Conservation (phyloP, 2,797 vertebrate genomes). For the Emydoidea blandingii region DNA sequence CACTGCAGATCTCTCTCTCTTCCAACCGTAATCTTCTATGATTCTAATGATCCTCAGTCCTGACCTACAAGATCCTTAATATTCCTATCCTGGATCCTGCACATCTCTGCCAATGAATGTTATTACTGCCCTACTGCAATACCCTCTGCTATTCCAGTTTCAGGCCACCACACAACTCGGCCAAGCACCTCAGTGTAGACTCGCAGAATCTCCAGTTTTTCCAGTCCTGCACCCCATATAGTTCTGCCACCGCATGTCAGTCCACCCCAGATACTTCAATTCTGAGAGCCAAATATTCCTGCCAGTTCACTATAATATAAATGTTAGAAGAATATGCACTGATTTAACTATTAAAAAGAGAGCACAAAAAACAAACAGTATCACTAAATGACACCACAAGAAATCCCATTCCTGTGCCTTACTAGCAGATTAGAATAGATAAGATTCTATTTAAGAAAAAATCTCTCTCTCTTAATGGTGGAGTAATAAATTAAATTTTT, state of each 20-base stretch:
- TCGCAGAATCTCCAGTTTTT: not conserved
- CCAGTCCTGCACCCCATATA: not conserved
- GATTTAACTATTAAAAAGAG: not conserved
- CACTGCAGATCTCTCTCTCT: not conserved
- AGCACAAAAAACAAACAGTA: not conserved
- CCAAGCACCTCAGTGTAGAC: not conserved
- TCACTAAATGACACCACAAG: not conserved
- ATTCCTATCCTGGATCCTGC: not conserved
- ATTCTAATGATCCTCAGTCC: not conserved
- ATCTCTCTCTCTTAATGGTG: too few relatives aligned
- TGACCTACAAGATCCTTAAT: not conserved
- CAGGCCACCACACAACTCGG: not conserved
- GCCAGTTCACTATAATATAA: not conserved
- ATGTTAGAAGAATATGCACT: not conserved
- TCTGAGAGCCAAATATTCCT: not conserved
- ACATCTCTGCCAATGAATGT: not conserved
- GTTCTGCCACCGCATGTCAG: not conserved
- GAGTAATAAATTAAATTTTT: too few relatives aligned
- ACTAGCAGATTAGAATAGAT: too few relatives aligned
- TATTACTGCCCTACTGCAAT: not conserved
- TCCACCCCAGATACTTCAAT: not conserved
- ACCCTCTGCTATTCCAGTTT: not conserved
- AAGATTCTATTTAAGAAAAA: too few relatives aligned
- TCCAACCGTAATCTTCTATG: not conserved
- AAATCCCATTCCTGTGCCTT: not conserved